Base-by-base conservation (phyloP, 2,113 vertebrate genomes). In the Psettodes erumei region DNA sequence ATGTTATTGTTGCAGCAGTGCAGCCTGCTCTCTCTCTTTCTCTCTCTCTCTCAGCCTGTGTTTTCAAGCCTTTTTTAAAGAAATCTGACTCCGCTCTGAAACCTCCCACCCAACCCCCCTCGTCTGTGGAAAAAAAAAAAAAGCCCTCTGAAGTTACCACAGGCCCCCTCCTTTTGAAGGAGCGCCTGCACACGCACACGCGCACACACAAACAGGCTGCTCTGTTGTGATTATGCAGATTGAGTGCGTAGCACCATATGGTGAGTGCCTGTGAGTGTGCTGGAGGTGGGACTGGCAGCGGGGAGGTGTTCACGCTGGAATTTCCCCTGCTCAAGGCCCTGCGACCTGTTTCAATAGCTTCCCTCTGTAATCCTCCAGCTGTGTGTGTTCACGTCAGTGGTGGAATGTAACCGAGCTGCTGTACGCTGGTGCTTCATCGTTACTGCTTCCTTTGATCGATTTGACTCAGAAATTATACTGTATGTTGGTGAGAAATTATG, bases 191-290 rank as follows among this genome's bases (percentile, higher is more conserved):
- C 59, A 51, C 61, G 58, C 68, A 74, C 73, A 68, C 50, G 23
- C 28, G 33, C 27, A 58, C 51, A 33, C 21, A 40, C 37, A 40
- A 81, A 82, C 79, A 21, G 33, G 42, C 70, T 71, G 76, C 81
- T 86, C 83, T 90, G 83, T 88, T 84, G 83, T 87, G 71, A 85
- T 82, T 86, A 88, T 88, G 86, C 88, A 86, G 74, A 88, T 90
- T 70, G 73, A 47, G 54, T 51, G 72, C 12, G 3, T 60, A 73
- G 63, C 1, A 15, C 54, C 30, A 85, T 88, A 88, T 75, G 79
- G 70, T 80, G 23, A 80, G 53, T 55, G 33, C 21, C 9, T 59
- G 48, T 53, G 58, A 56, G 62, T 76, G 66, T 72, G 53, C 66
- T 33, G 25, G 71, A 73, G 58, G 73, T 47, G 45, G 45, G 21